These are phyloP conservation scores for Gryon sp. DNA, from an alignment of 1,140 invertebrate species.

Conservation along the genomic window DNA sequence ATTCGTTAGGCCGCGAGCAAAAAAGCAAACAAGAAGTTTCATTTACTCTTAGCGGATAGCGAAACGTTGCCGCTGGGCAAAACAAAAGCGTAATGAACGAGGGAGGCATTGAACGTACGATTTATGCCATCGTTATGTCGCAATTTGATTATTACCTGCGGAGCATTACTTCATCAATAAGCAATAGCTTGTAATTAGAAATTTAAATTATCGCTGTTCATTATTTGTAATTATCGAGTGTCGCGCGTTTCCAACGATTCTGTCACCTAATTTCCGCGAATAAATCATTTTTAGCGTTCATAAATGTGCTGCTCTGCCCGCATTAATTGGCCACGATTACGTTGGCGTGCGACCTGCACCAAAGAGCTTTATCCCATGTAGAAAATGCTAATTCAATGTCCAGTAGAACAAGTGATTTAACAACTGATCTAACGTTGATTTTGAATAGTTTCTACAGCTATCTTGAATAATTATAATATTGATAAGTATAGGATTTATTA, in stretches of 20 bases:
- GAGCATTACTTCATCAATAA: constrained; percentile 47
- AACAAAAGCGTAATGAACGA: constrained; percentile 12
- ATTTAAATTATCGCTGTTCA: constrained; percentile 42
- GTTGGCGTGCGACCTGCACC: not conserved
- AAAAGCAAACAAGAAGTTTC: not conserved
- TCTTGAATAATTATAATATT: too few relatives aligned
- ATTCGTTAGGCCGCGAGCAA: constrained; percentile 12
- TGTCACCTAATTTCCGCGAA: constrained; percentile 25
- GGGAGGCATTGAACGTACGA: constrained; percentile 3
- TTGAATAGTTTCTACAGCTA: too few relatives aligned
- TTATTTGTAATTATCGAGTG: constrained; percentile 42
- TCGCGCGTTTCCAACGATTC: not conserved
- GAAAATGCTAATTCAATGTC: too few relatives aligned
- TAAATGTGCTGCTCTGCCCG: constrained; percentile 13
- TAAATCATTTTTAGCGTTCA: constrained; percentile 45
- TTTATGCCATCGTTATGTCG: constrained; percentile 27
- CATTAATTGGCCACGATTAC: not conserved
- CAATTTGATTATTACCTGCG: constrained; percentile 45
- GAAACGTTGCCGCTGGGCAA: not conserved
- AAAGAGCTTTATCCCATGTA: too few relatives aligned
- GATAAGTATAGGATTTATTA: too few relatives aligned
- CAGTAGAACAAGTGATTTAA: too few relatives aligned
- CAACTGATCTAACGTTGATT: too few relatives aligned
- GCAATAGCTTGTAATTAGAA: constrained; percentile 49
- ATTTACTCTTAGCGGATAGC: constrained; percentile 3